Evolutionary conservation across 1,140 invertebrate species (phyloP), one percentile per base, ranked within the genome.

Genomic region (Lasioglossum albipes): DNA sequence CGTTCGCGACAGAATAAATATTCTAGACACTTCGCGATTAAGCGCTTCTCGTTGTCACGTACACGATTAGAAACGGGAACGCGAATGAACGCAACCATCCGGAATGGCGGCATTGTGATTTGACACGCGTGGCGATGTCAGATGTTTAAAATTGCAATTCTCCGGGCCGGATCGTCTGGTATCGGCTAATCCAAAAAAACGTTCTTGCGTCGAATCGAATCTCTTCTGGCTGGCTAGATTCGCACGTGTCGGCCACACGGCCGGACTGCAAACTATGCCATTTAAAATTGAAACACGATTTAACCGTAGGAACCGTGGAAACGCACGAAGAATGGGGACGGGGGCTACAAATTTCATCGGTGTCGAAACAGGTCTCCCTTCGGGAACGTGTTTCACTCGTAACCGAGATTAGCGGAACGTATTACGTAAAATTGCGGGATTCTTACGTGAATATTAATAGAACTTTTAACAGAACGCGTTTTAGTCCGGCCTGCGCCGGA

Each of bases 201-300:
- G 64, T 78, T 70, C n/a, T 82, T 78, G 84, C 75, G 12, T 76
- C 84, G 80, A 86, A 87, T 86, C 82, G 75, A 67, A 87, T 87
- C 74, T 66, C 45, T 87, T 86, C 85, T 87, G 75, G 72, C 64
- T 78, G 49, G 67, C 36, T 83, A 77, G 75, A 52, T 65, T 64
- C 36, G 71, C 85, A 87, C 85, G 84, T 87, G 84, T 52, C 73
- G 31, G 31, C 20, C 41, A 27, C 22, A 41, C 71, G 41, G 42
- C 16, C 22, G 27, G 54, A 75, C 41, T 75, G 36, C 65, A 31
- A 49, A 54, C 61, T 75, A 27, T 54, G 12, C 79, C 52, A 18
- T 79, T 79, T 80, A 49, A 75, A 75, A 69, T 75, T 18, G 27
- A 69, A 75, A 69, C 71, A 22, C 67, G 62, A 79, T 79, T 79